These are phyloP conservation scores for Pholis gunnellus DNA, from an alignment of 2,113 vertebrate genomes.

Conservation along the genomic window DNA sequence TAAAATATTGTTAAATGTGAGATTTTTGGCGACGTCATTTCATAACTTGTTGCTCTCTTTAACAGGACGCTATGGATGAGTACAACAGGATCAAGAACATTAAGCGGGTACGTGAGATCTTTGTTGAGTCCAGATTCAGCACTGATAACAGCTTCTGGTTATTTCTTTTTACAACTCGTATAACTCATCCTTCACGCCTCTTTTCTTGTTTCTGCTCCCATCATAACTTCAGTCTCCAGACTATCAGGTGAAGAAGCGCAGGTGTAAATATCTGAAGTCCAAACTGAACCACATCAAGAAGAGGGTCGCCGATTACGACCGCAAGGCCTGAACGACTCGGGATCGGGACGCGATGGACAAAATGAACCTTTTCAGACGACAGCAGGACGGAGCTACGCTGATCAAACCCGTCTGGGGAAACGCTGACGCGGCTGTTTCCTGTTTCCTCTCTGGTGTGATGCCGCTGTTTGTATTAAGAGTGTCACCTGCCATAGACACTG, in stretches of 20 bases:
- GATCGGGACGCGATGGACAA: neutral
- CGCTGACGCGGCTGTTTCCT: neutral
- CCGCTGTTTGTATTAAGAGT: constrained; percentile 30
- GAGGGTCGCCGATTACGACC: constrained; percentile 89
- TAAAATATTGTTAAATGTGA: neutral
- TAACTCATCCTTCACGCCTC: neutral
- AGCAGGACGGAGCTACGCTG: neutral
- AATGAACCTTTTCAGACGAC: neutral
- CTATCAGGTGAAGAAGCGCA: constrained; percentile 87
- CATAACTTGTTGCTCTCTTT: neutral
- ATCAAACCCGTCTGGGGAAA: neutral
- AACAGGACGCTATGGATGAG: constrained; percentile 84
- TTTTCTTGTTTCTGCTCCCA: neutral
- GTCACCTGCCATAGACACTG: neutral
- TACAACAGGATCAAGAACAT: constrained; percentile 83
- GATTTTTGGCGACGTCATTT: neutral
- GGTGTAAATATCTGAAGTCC: constrained; percentile 89
- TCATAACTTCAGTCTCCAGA: constrained; percentile 81
- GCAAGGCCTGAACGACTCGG: constrained; percentile 49
- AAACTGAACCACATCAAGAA: constrained; percentile 92
- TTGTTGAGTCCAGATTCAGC: neutral
- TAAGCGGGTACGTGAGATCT: constrained; percentile 78
- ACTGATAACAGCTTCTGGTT: neutral
- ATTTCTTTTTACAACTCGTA: neutral
- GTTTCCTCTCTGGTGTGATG: neutral